Conservation (phyloP, 2,888 invertebrate genomes). For the Agrochola circellaris region DNA sequence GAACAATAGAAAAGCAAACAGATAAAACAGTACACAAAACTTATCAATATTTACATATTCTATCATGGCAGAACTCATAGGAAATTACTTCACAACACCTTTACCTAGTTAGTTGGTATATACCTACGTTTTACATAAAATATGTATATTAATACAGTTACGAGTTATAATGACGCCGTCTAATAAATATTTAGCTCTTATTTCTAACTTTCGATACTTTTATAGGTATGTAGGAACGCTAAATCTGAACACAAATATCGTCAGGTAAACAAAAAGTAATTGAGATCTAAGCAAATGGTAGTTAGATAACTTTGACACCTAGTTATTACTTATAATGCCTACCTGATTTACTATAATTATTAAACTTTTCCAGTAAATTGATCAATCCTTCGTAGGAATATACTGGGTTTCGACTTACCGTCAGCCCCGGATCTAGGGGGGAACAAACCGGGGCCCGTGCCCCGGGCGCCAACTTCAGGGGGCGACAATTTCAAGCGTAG, state of each 20-base stretch:
- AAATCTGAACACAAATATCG: neutral
- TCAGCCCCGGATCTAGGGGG: too few species aligned
- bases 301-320: neutral
- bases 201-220: constrained; percentile 1
- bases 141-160: constrained; percentile 10
- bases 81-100: constrained; percentile 63
- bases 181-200: constrained; percentile 21
- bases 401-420: neutral
- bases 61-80: constrained; percentile 69
- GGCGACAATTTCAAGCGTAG: too few species aligned
- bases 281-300: neutral
- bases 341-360: constrained; percentile 17
- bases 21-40: constrained; percentile 74
- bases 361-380: neutral
- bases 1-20: constrained; percentile 78
- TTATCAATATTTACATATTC: constrained; percentile 77
- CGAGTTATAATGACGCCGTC: neutral
- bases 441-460: too few species aligned
- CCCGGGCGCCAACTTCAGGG: too few species aligned
- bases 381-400: neutral
- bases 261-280: neutral
- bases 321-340: neutral
- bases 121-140: constrained; percentile 12
- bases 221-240: neutral
- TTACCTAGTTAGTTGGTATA: constrained; percentile 19